Conservation (phyloP, 2,888 invertebrate genomes). For the Sphaeridia pumilis region DNA sequence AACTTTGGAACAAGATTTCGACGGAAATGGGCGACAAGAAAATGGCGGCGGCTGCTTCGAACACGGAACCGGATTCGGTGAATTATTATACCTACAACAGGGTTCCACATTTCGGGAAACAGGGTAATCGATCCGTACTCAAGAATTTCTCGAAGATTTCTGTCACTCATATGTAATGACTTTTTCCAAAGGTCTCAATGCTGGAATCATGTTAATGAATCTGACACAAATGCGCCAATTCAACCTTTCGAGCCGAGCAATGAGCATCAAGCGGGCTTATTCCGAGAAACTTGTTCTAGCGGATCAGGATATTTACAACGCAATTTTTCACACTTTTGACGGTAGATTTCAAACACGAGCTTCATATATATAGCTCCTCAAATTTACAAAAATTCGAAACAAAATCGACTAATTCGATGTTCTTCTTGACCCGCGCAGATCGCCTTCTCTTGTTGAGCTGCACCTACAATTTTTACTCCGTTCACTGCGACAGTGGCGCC, state of each 20-base stretch:
- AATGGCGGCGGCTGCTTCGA: constrained; percentile 73
- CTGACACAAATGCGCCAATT: constrained; percentile 65
- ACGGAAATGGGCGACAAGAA: constrained; percentile 74
- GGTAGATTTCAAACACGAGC: too few species aligned
- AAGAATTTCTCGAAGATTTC: too few species aligned
- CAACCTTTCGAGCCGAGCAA: constrained; percentile 71
- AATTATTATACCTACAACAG: constrained; percentile 94
- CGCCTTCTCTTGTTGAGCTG: neutral
- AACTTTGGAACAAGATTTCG: constrained; percentile 69
- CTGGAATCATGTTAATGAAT: constrained; percentile 97
- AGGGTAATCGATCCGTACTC: too few species aligned
- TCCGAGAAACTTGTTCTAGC: constrained; percentile 87
- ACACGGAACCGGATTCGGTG: constrained; percentile 79
- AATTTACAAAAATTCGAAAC: too few species aligned
- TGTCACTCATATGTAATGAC: too few species aligned
- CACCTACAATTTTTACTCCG: constrained; percentile 9
- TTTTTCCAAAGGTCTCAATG: constrained; percentile 58
- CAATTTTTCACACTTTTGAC: constrained; percentile 74
- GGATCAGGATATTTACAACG: constrained; percentile 92
- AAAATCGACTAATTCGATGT: too few species aligned
- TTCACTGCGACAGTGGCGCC: too few species aligned
- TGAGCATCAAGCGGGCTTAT: constrained; percentile 73
- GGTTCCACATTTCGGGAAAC: constrained; percentile 82
- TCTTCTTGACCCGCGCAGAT: neutral
- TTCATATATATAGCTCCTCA: too few species aligned